These are phyloP conservation scores for Rhaphigaster nebulosa DNA, from an alignment of 2,888 invertebrate species.

Conservation along the genomic window DNA sequence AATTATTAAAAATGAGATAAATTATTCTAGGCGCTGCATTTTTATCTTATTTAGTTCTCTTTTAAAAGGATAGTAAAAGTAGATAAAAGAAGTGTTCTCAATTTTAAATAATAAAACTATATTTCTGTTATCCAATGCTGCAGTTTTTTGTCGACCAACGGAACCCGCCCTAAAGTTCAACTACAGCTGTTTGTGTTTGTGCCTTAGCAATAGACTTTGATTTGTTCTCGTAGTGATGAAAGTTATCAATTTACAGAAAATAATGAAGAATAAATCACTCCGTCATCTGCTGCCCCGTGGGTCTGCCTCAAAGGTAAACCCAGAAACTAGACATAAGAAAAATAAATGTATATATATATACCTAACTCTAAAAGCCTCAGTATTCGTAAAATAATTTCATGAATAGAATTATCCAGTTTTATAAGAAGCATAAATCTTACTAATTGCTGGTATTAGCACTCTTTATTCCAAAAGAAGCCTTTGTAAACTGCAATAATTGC, in stretches of 20 bases:
- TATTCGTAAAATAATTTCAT: background rate
- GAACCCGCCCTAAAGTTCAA: background rate
- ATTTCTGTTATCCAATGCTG: background rate
- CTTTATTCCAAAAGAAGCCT: background rate
- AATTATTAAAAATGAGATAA: too few relatives aligned
- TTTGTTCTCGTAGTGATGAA: conserved; percentile 43
- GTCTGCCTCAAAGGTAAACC: conserved; percentile 63
- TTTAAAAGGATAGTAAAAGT: background rate
- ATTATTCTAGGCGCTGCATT: too few relatives aligned
- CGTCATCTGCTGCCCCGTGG: conserved; percentile 63
- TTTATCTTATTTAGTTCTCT: background rate
- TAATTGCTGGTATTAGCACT: background rate
- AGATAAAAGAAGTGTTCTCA: background rate
- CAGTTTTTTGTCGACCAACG: background rate
- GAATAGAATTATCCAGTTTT: background rate
- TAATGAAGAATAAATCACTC: conserved; percentile 63
- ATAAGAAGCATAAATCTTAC: background rate
- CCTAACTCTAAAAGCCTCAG: background rate
- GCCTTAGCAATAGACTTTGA: conserved; percentile 2
- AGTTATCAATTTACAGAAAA: conserved; percentile 63
- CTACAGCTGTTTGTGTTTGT: conserved; percentile 23
- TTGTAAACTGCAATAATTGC: background rate
- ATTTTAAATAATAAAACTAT: background rate
- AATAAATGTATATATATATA: background rate
- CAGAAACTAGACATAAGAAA: conserved; percentile 9